Evolutionary conservation across 1,140 invertebrate species (phyloP).

Genomic region (Zophobas morio): DNA sequence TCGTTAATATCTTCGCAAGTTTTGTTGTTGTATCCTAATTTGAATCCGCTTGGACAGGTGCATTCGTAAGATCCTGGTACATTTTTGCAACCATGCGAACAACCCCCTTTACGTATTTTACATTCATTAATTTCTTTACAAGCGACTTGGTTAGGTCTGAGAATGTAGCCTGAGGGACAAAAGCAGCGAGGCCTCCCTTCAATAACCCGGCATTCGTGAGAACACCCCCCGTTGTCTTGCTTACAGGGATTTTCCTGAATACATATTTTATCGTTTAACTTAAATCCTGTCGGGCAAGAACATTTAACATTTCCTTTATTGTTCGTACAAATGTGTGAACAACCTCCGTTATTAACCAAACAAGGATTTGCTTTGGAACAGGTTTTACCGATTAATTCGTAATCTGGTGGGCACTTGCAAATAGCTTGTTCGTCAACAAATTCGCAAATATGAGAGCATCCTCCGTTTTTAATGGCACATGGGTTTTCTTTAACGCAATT

Average conservation of each 20-base stretch:
- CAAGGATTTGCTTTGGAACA: conserved; percentile 68
- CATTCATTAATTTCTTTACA: conserved; percentile 81
- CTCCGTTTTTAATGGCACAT: conserved; percentile 73
- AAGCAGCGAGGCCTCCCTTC: conserved; percentile 69
- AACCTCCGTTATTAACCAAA: conserved; percentile 67
- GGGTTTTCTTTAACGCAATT: conserved; percentile 70
- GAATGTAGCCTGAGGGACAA: conserved; percentile 72
- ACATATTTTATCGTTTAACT: conserved; percentile 55
- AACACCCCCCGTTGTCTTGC: conserved; percentile 76
- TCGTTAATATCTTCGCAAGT: conserved; percentile 77
- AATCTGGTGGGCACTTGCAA: conserved; percentile 58
- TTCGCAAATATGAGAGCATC: conserved; percentile 67
- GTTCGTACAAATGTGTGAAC: conserved; percentile 66
- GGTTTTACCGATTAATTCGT: conserved; percentile 62
- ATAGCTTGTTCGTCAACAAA: conserved; percentile 53
- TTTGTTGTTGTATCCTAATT: conserved; percentile 67
- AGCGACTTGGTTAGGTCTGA: conserved; percentile 67
- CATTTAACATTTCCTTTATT: conserved; percentile 64
- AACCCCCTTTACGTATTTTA: conserved; percentile 75
- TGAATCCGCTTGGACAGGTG: conserved; percentile 70
- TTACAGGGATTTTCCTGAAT: conserved; percentile 60
- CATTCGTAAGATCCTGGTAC: conserved; percentile 75
- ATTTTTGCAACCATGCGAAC: conserved; percentile 78
- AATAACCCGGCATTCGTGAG: conserved; percentile 71
- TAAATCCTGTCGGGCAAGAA: conserved; percentile 66